Base-by-base conservation (phyloP, 2,113 vertebrate genomes). In the Solenodon paradoxus region DNA sequence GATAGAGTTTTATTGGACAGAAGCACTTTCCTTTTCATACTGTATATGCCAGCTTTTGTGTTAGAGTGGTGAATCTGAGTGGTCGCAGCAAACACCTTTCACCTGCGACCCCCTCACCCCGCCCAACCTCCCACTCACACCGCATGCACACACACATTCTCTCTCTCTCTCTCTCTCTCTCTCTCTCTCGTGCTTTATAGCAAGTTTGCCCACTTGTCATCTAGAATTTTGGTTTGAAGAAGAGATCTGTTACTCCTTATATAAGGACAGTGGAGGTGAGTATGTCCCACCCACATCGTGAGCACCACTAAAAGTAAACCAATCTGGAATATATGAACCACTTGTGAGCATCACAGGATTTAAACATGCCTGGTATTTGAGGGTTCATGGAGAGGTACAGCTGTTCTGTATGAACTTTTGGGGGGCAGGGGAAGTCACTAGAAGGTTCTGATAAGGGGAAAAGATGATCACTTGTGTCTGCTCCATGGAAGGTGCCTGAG, bases 1-100 rank as follows among this genome's bases (percentile, higher is more conserved):
- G 88, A 85, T 85, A 86, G 83, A 80, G 40, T 88, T 95, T 87
- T 71, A 83, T 87, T 92, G 38, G 42, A 95, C 42, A 92, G 63
- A 90, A n/a, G 8, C 9, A 69, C 68, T 22, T 79, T 92, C 38
- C 63, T 82, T 92, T 86, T 35, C 68, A n/a, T 55, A 28, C 38
- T 87, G 19, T 32, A 8, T 55, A 63, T 78, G 55, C 40, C 53
- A 40, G 74, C 5, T 59, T 95, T 92, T 71, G 20, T 57, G 24
- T 13, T 74, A 17, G 0, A n/a, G 7, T 35, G 13, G 22, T 40
- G 55, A 93, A n/a, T 26, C 17, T 51, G 38, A 87, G 24, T 63
- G 45, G 20, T 59, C 83, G 74, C 12, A n/a, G 61, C 13, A 57
- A 42, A 80, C 19, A 45, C 16, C 22, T 86, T 88, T 78, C 35